phyloP scores from a whole-genome alignment of 1,140 invertebrate species.

The Hyposmocoma kahamanoa region DNA sequence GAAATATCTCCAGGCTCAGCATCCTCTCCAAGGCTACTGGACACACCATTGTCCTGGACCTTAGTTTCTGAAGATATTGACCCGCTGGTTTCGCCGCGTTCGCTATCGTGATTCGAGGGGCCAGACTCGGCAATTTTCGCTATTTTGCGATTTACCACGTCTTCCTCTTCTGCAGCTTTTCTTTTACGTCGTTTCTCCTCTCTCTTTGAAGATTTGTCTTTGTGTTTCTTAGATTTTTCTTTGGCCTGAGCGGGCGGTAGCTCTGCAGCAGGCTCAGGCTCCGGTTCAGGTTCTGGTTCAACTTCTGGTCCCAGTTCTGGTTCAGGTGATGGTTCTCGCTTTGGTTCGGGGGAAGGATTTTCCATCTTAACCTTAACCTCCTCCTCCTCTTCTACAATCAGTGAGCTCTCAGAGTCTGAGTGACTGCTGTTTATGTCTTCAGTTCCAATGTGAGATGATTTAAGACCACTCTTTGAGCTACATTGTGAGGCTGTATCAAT shows the following conservation, averaged over 20 bases:
- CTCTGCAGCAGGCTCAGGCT: slow-evolving; percentile 42
- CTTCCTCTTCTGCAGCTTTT: slow-evolving; percentile 69
- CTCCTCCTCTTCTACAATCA: slow-evolving; percentile 58
- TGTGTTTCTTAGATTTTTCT: slow-evolving; percentile 73
- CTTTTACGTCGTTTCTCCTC: slow-evolving; percentile 77
- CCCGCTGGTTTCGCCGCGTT: slow-evolving; percentile 44
- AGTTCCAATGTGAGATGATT: slow-evolving; percentile 38
- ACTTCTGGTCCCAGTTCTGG: slow-evolving; percentile 55
- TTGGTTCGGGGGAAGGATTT: slow-evolving; percentile 53
- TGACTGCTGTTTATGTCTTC: slow-evolving; percentile 59
- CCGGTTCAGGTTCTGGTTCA: slow-evolving; percentile 40
- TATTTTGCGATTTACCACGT: slow-evolving; percentile 53
- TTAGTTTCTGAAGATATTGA: slow-evolving; percentile 61
- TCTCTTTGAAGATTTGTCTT: slow-evolving; percentile 75
- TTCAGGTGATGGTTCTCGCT: slow-evolving; percentile 48
- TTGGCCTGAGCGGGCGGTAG: slow-evolving; percentile 41
- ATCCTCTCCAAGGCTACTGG: slow-evolving; percentile 68
- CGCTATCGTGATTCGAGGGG: slow-evolving; percentile 44
- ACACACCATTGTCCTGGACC: slow-evolving; percentile 72
- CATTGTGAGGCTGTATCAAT: slow-evolving; percentile 69
- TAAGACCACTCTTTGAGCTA: slow-evolving; percentile 66
- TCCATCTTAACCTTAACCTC: slow-evolving; percentile 56
- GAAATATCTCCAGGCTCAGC: slow-evolving; percentile 71
- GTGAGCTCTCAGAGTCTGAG: slow-evolving; percentile 59
- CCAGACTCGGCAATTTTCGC: slow-evolving; percentile 39